phyloP scores from a whole-genome alignment of 2,797 vertebrate genomes.

The Clarias laeviceps region DNA sequence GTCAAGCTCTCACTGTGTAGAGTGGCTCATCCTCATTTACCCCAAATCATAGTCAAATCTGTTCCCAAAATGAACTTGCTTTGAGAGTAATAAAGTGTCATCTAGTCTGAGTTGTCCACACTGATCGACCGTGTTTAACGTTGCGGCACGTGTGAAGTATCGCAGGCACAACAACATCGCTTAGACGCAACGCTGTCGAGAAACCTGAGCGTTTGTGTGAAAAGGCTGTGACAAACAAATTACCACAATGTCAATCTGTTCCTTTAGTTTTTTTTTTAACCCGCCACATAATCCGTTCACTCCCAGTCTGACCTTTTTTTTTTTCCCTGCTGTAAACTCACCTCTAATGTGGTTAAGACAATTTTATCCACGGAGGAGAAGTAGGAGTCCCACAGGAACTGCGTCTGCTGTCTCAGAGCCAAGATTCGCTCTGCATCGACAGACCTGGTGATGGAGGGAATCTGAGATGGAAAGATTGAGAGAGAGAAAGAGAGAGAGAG shows the following conservation, averaged over 20 bases:
- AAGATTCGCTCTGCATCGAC: constrained; percentile 77
- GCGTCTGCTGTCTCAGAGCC: constrained; percentile 81
- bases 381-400: constrained; percentile 84
- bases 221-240: constrained; percentile 7
- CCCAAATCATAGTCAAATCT: neutral
- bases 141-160: neutral
- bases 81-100: neutral
- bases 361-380: constrained; percentile 82
- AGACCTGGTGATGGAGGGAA: constrained; percentile 80
- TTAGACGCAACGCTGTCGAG: neutral
- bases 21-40: neutral
- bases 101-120: neutral
- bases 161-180: neutral
- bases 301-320: neutral
- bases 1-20: neutral
- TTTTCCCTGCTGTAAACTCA: constrained; percentile 56
- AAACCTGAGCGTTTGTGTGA: constrained; percentile 1
- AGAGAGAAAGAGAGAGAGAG: neutral
- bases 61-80: neutral
- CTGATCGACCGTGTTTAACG: neutral
- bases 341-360: constrained; percentile 82
- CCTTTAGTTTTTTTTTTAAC: neutral
- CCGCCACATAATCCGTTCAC: neutral
- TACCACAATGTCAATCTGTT: neutral
- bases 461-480: constrained; percentile 64